Base-by-base conservation (phyloP, 2,113 vertebrate genomes). In the Amphilophus citrinellus region DNA sequence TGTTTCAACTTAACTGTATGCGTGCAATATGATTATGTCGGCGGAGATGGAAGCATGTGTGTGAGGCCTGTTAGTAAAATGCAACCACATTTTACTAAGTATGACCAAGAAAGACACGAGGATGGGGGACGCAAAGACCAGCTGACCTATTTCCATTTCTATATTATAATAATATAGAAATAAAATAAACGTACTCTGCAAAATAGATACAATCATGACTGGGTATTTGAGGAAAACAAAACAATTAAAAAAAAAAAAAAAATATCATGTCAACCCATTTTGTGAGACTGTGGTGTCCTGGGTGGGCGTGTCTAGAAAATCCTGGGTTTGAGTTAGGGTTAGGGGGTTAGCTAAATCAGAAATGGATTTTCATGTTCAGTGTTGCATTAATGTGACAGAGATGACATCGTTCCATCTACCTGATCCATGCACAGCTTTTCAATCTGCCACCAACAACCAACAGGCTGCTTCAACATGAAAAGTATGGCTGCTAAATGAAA, bases 161-260 rank as follows among this genome's bases (percentile, higher is more conserved):
- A 22, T 22, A 90, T 85, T 84, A 78, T 81, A 78, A 81, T 30
- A 30, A 90, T 85, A 87, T 81, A 85, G 87, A 92, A 92, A 93
- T 89, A 92, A 94, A 91, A 93, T 91, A 91, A 91, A 91, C 79
- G 87, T 91, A 90, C 91, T 94, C 93, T 95, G 89, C 90, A 95
- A 95, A 95, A 95, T 84, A 87, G 84, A 93, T 93, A 95, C 93
- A 95, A 95, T 94, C 91, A 93, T 93, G 87, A 95, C 88, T 79
- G 93, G 90, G 84, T 92, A 89, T 80, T 93, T 77, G 63, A 94
- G 84, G 86, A 88, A 63, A 32, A 89, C 82, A 61, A 91, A 91
- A 92, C 57, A 22, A 22, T 27, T 2, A 2, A 27, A 77, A 79
- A 93, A 93, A 90, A 94, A 93, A 94, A 95, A 91, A 79, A 78